Conservation (phyloP, 2,888 invertebrate species). For the Drosophila imparisetae region DNA sequence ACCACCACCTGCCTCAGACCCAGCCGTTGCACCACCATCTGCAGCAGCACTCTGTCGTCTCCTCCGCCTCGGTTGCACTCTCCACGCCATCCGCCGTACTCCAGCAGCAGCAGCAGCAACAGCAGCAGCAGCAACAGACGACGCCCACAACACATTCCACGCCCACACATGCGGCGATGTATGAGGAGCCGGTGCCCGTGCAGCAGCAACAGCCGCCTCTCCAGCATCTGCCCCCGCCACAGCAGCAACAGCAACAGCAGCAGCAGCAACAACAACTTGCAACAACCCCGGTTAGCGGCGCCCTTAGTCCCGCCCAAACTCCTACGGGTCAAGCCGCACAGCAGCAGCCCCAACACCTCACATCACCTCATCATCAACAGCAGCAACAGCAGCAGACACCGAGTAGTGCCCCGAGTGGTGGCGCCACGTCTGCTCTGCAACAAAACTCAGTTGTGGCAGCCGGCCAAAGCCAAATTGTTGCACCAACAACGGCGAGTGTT, state of each 20-base stretch:
- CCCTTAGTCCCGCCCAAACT: slow-evolving; percentile 82
- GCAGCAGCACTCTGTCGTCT: slow-evolving; percentile 66
- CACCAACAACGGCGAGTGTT: slow-evolving; percentile 87
- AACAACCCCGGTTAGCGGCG: slow-evolving; percentile 80
- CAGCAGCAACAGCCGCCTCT: slow-evolving; percentile 73
- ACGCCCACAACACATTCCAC: slow-evolving; percentile 85
- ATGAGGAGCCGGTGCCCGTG: slow-evolving; percentile 85
- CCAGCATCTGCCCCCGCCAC: slow-evolving; percentile 72
- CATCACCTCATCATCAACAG: slow-evolving; percentile 81
- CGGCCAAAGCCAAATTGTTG: slow-evolving; percentile 85
- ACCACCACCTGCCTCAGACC: slow-evolving; percentile 85
- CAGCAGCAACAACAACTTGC: slow-evolving; percentile 81
- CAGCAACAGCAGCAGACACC: slow-evolving; percentile 77
- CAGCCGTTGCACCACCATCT: slow-evolving; percentile 82
- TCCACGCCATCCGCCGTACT: slow-evolving; percentile 69
- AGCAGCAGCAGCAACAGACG: slow-evolving; percentile 83
- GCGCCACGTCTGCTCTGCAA: slow-evolving; percentile 79
- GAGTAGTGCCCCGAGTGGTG: slow-evolving; percentile 83
- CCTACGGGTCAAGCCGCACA: slow-evolving; percentile 77
- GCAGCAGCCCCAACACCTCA: slow-evolving; percentile 72
- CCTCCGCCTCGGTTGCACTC: slow-evolving; percentile 67
- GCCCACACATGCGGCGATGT: slow-evolving; percentile 86
- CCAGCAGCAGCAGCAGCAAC: slow-evolving; percentile 65
- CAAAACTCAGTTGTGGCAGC: slow-evolving; percentile 85
- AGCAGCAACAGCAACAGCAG: slow-evolving; percentile 65